Evolutionary conservation across 2,797 vertebrate species (phyloP).

Genomic region (Darevskia mixta): DNA sequence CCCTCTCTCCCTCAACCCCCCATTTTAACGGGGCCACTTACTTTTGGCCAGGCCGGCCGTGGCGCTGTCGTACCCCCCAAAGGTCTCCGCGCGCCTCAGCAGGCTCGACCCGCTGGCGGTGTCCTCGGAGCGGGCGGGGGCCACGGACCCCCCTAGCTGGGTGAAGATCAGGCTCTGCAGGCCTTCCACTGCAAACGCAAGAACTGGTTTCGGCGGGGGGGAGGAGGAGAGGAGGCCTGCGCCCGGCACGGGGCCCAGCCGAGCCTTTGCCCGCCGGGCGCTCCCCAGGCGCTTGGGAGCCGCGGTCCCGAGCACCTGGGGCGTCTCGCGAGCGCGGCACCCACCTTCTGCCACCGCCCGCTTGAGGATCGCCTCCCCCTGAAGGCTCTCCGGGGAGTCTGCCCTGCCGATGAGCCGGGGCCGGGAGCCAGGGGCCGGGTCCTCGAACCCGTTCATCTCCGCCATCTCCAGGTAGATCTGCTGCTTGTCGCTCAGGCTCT

Average conservation of each 20-base stretch:
- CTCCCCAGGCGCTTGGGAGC: not conserved
- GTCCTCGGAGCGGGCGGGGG: conserved; percentile 73
- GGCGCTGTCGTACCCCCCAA: conserved; percentile 89
- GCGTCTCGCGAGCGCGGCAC: not conserved
- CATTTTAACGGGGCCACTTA: conserved; percentile 71
- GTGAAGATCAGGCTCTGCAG: conserved; percentile 89
- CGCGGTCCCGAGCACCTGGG: not conserved
- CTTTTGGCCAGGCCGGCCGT: conserved; percentile 80
- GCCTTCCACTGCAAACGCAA: conserved; percentile 84
- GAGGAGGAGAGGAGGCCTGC: not conserved
- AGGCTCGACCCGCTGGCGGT: conserved; percentile 60
- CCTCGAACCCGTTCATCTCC: conserved; percentile 84
- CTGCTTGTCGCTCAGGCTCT: conserved; percentile 90
- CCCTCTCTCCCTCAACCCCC: too few species aligned
- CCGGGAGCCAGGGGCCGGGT: conserved; percentile 65
- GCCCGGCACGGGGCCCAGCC: too few species aligned
- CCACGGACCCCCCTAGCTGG: conserved; percentile 66
- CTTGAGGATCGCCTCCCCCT: conserved; percentile 89
- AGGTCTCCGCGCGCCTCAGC: conserved; percentile 89
- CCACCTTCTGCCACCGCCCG: conserved; percentile 91
- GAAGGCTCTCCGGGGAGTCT: conserved; percentile 86
- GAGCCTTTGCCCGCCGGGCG: not conserved
- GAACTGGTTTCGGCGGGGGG: not conserved
- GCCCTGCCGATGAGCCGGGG: conserved; percentile 83
- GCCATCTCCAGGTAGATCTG: conserved; percentile 92